Evolutionary conservation across 2,888 invertebrate species (phyloP), one percentile per base, ranked within the genome.

Genomic region (Heterodera filipjevi): DNA sequence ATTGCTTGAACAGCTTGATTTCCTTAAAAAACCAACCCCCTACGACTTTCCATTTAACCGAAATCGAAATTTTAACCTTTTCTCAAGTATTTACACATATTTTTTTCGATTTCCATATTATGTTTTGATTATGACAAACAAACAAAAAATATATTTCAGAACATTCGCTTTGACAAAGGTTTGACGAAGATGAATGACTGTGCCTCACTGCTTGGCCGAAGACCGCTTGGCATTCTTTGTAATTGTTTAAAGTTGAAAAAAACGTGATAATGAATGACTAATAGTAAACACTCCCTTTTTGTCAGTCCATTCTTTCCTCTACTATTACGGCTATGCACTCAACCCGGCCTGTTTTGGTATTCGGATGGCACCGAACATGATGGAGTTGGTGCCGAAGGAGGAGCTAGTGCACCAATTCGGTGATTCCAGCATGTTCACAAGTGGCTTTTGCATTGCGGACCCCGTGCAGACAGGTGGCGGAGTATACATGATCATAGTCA

Each of bases 381-480:
- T n/a, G 39, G 32, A 66, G 10, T 30, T 75, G 66, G 30, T 75
- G 59, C 33, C 39, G 3, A 77, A 46, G 44, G 39, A 39, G 32
- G 71, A 49, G 46, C 22, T 77, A 30, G 73, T 64, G 22, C 27
- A 30, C 12, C 30, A 46, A n/a, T 22, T 71, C 32, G 70, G 70
- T 44, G 77, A 77, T 27, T 44, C 64, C 33, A 71, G 59, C 32
- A 46, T 64, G 44, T 75, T 44, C 59, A 46, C 33, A 27, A 75
- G 75, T 46, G 95, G 95, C 87, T 92, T 99, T 83, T 97, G 96
- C 90, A 97, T 99, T 86, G 97, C 98, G 91, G 99, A 99, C 92
- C 99, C 99, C 33, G 92, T 99, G 68, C 95, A 95, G 27, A 71
- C 59, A 12, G 66, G 85, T 85, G 70, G 59, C 5, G 0, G 59